Percentiles rank a stretch among this genome's conserved stretches.
Evolutionary conservation across 2,113 vertebrate species (phyloP).

Genomic region (Siniperca knerii): DNA sequence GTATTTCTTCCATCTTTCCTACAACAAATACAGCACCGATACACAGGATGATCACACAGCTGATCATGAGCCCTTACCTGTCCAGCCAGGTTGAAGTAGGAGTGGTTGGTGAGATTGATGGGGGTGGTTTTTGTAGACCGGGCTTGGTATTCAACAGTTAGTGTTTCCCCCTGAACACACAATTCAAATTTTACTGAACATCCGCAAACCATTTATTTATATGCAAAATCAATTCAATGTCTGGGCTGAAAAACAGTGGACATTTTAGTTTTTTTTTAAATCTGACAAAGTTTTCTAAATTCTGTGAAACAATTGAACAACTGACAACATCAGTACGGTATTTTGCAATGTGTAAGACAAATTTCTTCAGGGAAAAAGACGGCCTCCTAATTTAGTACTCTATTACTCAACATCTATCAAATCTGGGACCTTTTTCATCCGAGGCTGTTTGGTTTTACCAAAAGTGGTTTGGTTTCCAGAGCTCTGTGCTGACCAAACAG

Average conservation of each 20-base stretch:
- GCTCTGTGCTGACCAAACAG: background rate
- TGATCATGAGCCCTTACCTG: constrained; percentile 84
- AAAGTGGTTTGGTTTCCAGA: background rate
- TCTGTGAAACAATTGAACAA: background rate
- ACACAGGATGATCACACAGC: background rate
- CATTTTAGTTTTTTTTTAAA: background rate
- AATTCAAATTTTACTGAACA: background rate
- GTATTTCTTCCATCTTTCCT: background rate
- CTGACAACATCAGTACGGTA: background rate
- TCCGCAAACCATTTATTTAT: background rate
- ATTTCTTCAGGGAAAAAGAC: background rate
- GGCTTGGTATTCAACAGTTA: constrained; percentile 88
- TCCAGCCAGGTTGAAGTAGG: constrained; percentile 95
- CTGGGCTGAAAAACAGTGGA: background rate
- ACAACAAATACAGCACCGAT: background rate
- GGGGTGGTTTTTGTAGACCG: constrained; percentile 88
- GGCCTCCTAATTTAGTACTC: background rate
- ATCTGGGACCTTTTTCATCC: background rate
- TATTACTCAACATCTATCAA: background rate
- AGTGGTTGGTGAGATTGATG: constrained; percentile 94
- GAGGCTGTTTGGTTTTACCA: background rate
- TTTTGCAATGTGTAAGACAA: background rate
- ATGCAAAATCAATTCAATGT: background rate
- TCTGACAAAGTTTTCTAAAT: background rate
- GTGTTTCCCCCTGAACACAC: constrained; percentile 78